Evolutionary conservation across 1,140 invertebrate genomes (phyloP).

Genomic region (Harpegnathos saltator): DNA sequence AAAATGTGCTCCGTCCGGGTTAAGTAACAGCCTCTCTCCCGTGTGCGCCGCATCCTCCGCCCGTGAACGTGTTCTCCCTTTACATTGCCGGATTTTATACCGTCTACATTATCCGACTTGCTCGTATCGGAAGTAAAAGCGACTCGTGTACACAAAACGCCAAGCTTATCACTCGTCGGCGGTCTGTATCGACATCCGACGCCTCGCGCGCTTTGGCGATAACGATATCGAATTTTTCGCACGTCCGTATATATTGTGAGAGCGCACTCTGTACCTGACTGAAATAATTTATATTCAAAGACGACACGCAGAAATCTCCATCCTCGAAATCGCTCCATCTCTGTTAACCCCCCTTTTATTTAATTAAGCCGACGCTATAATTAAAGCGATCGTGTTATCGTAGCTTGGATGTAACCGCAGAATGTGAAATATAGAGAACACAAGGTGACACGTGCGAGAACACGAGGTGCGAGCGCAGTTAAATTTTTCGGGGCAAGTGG

Average conservation of each 20-base stretch:
- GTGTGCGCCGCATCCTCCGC: constrained; percentile 3
- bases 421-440: neutral
- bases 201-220: neutral
- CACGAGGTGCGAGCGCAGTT: too few relatives aligned
- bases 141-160: neutral
- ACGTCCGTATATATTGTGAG: too few relatives aligned
- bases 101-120: neutral
- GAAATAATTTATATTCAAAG: neutral
- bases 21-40: constrained; percentile 41
- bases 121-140: constrained; percentile 21
- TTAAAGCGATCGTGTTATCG: neutral
- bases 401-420: neutral
- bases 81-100: constrained; percentile 45
- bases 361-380: neutral
- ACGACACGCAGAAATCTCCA: neutral
- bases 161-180: neutral
- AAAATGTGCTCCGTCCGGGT: constrained; percentile 19
- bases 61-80: constrained; percentile 21
- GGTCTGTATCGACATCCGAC: neutral
- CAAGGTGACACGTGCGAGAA: neutral
- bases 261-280: neutral
- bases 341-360: neutral
- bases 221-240: constrained; percentile 17
- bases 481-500: neutral
- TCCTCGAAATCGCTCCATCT: too few relatives aligned